A percentile compares a stretch with the other conserved stretches of the same genome.
These are phyloP conservation scores for Pseudochromis fuscus DNA, from an alignment of 2,797 vertebrate species.

Conservation along the genomic window DNA sequence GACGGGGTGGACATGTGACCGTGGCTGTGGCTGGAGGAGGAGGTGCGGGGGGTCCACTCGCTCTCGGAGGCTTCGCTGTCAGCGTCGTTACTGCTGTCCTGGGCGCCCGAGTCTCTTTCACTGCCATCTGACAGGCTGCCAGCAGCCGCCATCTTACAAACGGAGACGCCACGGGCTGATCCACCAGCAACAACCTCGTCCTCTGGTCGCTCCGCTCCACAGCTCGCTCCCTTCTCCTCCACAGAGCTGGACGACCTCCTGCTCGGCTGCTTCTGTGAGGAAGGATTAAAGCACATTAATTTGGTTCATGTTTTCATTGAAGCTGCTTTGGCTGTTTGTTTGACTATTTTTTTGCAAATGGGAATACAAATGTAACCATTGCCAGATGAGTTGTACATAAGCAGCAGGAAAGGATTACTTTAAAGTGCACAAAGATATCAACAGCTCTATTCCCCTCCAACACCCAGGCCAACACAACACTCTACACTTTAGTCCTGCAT, in stretches of 20 bases:
- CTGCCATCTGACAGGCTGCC: conserved; percentile 92
- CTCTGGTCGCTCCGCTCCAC: conserved; percentile 68
- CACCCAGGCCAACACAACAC: no score
- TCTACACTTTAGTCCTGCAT: not conserved
- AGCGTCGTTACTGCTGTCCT: conserved; percentile 94
- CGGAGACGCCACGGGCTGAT: conserved; percentile 67
- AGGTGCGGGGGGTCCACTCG: conserved; percentile 83
- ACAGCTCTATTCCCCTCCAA: not conserved
- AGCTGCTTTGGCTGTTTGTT: not conserved
- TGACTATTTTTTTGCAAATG: not conserved
- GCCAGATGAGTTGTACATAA: no score
- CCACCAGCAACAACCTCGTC: conserved; percentile 78
- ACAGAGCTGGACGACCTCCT: conserved; percentile 81
- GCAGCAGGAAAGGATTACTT: no score
- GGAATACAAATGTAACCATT: not conserved
- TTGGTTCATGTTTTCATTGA: not conserved
- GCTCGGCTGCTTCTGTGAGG: conserved; percentile 81
- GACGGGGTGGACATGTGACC: conserved; percentile 58
- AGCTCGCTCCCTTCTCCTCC: conserved; percentile 82
- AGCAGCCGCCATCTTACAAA: conserved; percentile 69
- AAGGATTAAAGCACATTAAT: not conserved
- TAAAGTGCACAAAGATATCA: no score
- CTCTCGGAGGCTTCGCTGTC: conserved; percentile 97
- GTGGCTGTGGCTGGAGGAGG: conserved; percentile 58
- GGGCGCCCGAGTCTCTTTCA: conserved; percentile 88